These are phyloP conservation scores for Pitta sordida DNA, from an alignment of 2,113 vertebrate species.

Conservation along the genomic window DNA sequence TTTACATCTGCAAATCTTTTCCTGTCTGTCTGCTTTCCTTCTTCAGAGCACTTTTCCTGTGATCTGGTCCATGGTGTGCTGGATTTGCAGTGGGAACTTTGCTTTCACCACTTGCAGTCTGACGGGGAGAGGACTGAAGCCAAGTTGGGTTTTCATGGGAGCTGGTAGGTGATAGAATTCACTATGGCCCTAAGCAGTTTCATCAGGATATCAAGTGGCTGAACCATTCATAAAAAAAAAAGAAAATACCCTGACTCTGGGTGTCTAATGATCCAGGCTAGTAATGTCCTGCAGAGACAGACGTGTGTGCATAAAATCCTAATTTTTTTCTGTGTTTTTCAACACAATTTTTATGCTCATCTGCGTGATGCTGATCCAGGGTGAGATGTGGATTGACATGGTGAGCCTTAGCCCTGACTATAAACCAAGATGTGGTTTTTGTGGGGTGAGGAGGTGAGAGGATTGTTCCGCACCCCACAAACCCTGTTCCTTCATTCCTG, in stretches of 20 bases:
- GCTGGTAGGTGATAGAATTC: background rate
- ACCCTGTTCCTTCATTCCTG: background rate
- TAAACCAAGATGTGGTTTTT: accelerated
- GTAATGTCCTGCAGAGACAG: background rate
- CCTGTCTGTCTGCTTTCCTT: background rate
- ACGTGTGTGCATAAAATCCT: accelerated
- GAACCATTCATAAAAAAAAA: background rate
- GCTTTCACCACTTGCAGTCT: background rate
- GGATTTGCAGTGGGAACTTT: background rate
- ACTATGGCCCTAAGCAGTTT: background rate
- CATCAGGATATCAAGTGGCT: background rate
- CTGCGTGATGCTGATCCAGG: background rate
- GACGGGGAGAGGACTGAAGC: background rate
- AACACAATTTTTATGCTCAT: background rate
- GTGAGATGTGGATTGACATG: accelerated
- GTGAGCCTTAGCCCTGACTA: background rate
- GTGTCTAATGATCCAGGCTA: background rate
- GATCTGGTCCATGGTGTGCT: accelerated
- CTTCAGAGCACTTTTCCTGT: background rate
- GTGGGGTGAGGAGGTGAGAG: background rate
- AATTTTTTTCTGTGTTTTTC: background rate
- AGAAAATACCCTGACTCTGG: accelerated
- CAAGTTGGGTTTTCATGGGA: background rate
- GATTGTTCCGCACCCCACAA: background rate
- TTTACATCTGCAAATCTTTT: background rate